Percentiles rank a stretch among this genome's conserved stretches.
phyloP scores from a whole-genome alignment of 1,140 invertebrate genomes.

The Pseudachorutes palmiensis region DNA sequence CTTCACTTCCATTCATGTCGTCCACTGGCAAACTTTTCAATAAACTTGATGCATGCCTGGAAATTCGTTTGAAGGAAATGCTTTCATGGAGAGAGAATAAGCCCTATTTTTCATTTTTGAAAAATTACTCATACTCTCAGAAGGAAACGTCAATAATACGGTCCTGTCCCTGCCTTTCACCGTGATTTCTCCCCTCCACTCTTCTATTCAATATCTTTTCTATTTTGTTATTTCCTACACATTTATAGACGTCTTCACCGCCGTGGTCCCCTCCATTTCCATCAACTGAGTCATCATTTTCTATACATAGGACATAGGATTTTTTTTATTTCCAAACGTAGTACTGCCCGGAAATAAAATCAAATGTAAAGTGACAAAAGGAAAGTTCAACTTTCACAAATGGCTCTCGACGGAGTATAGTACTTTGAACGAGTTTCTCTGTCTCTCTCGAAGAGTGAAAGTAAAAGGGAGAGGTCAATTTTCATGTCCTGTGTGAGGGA shows the following conservation, averaged over 20 bases:
- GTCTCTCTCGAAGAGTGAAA: neutral
- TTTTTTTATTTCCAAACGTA: too few species aligned
- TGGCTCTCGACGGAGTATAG: neutral
- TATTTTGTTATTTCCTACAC: neutral
- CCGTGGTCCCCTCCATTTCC: neutral
- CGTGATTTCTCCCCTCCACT: neutral
- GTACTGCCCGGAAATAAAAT: conserved; percentile 6
- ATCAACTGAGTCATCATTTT: too few species aligned
- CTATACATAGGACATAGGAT: too few species aligned
- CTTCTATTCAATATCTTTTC: neutral
- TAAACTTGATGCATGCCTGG: neutral
- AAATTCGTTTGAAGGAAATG: neutral
- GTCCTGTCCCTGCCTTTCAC: neutral
- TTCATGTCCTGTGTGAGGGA: neutral
- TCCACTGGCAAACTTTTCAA: neutral
- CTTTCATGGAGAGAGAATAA: neutral
- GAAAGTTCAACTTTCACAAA: conserved; percentile 7
- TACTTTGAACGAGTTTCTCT: neutral
- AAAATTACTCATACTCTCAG: conserved; percentile 5
- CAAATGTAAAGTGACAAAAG: conserved; percentile 9
- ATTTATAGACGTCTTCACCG: neutral
- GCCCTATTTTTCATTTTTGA: conserved; percentile 2
- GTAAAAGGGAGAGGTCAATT: neutral
- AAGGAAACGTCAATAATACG: conserved; percentile 5
- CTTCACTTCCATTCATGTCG: too few species aligned